phyloP scores from a whole-genome alignment of 2,797 vertebrate genomes.

The Sarcoramphus papa region DNA sequence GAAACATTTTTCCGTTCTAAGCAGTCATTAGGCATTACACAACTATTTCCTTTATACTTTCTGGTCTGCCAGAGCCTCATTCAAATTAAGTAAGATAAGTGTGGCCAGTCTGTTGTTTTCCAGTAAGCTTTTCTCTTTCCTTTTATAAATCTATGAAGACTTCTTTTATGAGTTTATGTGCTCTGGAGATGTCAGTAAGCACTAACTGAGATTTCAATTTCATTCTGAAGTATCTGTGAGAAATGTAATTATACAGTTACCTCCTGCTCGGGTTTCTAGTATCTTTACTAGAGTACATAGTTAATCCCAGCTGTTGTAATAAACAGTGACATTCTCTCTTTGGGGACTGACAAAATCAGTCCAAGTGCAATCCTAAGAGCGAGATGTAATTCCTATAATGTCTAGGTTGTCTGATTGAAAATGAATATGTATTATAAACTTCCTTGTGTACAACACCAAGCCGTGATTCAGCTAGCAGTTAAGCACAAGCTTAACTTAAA shows the following conservation, averaged over 20 bases:
- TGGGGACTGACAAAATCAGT: background rate
- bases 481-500: background rate
- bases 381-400: background rate
- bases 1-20: conserved; percentile 26
- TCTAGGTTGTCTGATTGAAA: background rate
- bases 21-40: background rate
- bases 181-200: background rate
- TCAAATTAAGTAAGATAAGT: background rate
- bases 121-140: background rate
- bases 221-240: background rate
- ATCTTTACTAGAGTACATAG: background rate
- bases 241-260: background rate
- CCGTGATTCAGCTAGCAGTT: background rate
- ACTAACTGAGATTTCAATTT: background rate
- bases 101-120: background rate
- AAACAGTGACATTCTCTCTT: conserved; percentile 1
- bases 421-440: background rate
- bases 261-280: conserved; percentile 4
- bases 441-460: background rate
- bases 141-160: conserved; percentile 1
- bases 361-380: background rate
- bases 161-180: background rate
- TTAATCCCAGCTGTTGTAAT: background rate
- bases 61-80: background rate
- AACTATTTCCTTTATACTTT: conserved; percentile 24